Base-by-base conservation (phyloP, 2,797 vertebrate species). In the Distichodus sexfasciatus region DNA sequence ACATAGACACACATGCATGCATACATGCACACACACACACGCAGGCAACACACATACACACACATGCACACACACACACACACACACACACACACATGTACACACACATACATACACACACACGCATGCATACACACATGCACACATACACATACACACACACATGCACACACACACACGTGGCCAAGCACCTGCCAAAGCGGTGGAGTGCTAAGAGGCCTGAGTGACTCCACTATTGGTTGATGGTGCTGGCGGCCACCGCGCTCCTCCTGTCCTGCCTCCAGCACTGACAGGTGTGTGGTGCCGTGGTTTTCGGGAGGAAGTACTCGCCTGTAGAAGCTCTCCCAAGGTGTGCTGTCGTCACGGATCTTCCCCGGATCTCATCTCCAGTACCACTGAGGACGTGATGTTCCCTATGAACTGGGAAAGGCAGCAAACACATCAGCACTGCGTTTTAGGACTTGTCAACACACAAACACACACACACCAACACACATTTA, bases 221-320 rank as follows among this genome's bases (percentile, higher is more conserved):
- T 6, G 40, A n/a, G 48, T 48, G 6, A 46, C 87, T 41, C n/a
- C 93, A 99, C 97, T 80, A 87, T 2, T 78, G 82, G 84, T 99
- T 99, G 85, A 99, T 96, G 88, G 96, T 98, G 91, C 97, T 98
- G 84, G 97, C 98, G 76, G 92, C 95, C 0, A 95, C 88, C 67
- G 98, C 96, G 0, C 97, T 97, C 0, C 94, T 97, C 77, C 97
- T 97, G 0, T 99, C 95, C 24, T 94, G 92, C 0, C n/a, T 94
- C 91, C 19, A 98, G 83, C 0, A 96, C 66, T 0, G 96, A 98
- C 60, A 98, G 17, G 72, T 99, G 96, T 2, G 96, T 75, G 0
- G 97, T 99, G 59, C 97, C 97, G 0, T 93, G 86, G 35, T 90
- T 78, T 0, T 95, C 90, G 91, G 90, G 0, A 83, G 65, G 84